phyloP scores from a whole-genome alignment of 2,113 vertebrate genomes.

The Marmota flaviventris region DNA sequence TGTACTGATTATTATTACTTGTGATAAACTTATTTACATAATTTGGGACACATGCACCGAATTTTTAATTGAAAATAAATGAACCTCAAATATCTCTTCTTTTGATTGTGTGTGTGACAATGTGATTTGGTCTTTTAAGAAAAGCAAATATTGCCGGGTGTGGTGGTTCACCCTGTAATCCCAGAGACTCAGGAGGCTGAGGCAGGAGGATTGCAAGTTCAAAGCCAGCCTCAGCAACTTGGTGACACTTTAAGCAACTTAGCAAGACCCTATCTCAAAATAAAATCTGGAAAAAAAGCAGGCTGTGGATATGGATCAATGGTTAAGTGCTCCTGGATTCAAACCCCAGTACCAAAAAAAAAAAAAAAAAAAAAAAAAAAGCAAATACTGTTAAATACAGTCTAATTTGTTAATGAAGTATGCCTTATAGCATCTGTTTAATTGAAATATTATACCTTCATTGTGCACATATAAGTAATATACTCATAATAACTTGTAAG shows the following conservation, averaged over 20 bases:
- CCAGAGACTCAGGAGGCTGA: no score
- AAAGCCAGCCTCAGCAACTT: no score
- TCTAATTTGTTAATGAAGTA: neutral
- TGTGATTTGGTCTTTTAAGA: constrained; percentile 20
- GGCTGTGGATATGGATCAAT: no score
- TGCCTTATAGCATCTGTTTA: neutral
- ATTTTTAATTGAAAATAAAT: neutral
- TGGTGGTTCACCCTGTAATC: no score
- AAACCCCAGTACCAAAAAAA: no score
- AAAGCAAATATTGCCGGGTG: neutral
- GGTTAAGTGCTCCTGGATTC: no score
- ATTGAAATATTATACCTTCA: neutral
- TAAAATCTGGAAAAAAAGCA: no score
- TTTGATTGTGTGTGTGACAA: neutral
- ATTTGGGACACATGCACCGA: neutral
- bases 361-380: neutral
- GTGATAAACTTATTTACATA: neutral
- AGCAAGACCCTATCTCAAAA: no score
- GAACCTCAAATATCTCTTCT: neutral
- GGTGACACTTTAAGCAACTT: no score
- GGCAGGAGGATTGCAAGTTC: no score
- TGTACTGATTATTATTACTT: neutral
- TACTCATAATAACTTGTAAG: neutral
- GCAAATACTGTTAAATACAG: neutral
- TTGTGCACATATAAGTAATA: neutral